Evolutionary conservation across 2,797 vertebrate species (phyloP).

Genomic region (Platyrinchus mystaceus): DNA sequence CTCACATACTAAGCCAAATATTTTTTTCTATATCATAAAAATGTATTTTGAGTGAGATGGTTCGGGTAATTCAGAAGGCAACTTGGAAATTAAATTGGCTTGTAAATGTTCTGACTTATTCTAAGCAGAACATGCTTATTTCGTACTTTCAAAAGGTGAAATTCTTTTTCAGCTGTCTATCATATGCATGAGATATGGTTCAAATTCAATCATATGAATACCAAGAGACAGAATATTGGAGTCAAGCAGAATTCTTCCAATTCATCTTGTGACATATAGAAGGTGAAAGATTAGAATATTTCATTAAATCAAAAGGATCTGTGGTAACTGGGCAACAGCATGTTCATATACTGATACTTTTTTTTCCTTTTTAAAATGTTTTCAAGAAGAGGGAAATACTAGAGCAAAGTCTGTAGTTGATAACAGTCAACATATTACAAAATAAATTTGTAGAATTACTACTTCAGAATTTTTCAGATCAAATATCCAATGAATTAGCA

Average conservation of each 20-base stretch:
- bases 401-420: neutral
- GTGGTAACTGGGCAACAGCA: neutral
- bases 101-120: neutral
- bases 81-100: neutral
- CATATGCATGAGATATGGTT: neutral
- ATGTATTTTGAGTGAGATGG: neutral
- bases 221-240: neutral
- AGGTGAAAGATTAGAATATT: neutral
- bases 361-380: neutral
- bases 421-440: neutral
- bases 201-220: neutral
- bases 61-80: neutral
- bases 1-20: neutral
- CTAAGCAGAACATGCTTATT: neutral
- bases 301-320: neutral
- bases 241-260: neutral
- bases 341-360: neutral
- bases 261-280: neutral
- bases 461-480: neutral
- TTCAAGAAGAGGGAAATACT: neutral
- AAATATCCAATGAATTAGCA: neutral
- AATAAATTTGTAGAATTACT: neutral
- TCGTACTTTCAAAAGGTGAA: neutral
- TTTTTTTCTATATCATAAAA: neutral
- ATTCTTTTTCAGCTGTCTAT: neutral